Evolutionary conservation across 1,140 invertebrate species (phyloP), one percentile per base, ranked within the genome.

Genomic region (Phthorimaea operculella): DNA sequence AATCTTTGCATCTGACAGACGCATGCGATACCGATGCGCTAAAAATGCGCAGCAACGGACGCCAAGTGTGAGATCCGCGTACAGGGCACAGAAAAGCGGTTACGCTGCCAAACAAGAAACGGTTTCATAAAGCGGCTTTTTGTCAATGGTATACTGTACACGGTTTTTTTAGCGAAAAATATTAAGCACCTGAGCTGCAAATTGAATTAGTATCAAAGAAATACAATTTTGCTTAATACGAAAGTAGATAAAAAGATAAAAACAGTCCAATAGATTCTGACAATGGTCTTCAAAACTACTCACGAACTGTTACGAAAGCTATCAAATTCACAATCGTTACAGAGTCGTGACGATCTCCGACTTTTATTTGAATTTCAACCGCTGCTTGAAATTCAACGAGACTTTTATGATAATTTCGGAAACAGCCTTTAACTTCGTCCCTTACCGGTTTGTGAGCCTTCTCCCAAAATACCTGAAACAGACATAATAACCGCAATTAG

Each of bases 381-480:
- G 42, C 55, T 55, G 47, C 62, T 69, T 66, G 51, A 71, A 74
- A 66, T 66, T 66, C 63, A 66, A 71, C 57, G 59, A 59, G 53
- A 58, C 44, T 72, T 73, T 72, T 64, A 71, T 71, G 63, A 50
- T 68, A 72, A 72, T 72, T 50, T n/a, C 16, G 33, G 51, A 60
- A 42, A 47, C 52, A 10, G 18, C 10, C 17, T 48, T 51, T 4
- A 51, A 15, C 44, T 57, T 59, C 42, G 39, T 65, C 58, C 51
- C 62, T 71, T 74, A 76, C 76, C 67, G 58, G 50, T 59, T 58
- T 64, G 17, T 61, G 48, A 65, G 44, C 10, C 17, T 59, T 72
- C 57, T 72, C 74, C 60, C 59, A 76, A 77, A 81, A 81, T 81
- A 81, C 76, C 78, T 79, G 74, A 34, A 81, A 81, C 60, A 72